phyloP scores from a whole-genome alignment of 2,888 invertebrate genomes.

The Epistrophe grossulariae region DNA sequence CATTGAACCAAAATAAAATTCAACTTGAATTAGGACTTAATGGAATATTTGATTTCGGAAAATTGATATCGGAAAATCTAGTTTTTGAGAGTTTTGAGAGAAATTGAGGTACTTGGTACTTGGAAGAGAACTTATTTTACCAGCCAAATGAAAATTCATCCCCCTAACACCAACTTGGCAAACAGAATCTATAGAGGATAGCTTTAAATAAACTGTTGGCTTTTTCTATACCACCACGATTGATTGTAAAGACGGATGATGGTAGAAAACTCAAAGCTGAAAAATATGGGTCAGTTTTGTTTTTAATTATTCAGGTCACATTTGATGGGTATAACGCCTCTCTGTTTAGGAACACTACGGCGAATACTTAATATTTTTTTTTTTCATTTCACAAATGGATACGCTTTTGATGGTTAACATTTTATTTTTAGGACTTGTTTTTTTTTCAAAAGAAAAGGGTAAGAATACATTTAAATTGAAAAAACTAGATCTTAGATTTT shows the following conservation, averaged over 20 bases:
- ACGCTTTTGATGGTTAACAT: background rate
- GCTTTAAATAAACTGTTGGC: conserved; percentile 29
- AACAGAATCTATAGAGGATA: conserved; percentile 7
- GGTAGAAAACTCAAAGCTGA: background rate
- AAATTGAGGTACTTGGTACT: background rate
- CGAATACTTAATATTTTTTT: conserved; percentile 61
- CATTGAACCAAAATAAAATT: conserved; percentile 73
- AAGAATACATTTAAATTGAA: background rate
- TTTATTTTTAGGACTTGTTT: background rate
- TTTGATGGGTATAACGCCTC: conserved; percentile 78
- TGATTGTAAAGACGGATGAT: conserved; percentile 24
- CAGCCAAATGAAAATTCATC: conserved; percentile 35
- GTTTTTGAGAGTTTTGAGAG: background rate
- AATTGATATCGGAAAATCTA: conserved; percentile 63
- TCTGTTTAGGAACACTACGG: conserved; percentile 40
- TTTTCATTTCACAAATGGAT: conserved; percentile 41
- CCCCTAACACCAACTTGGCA: background rate
- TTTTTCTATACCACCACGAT: conserved; percentile 31
- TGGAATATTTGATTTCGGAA: conserved; percentile 73
- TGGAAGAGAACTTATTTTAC: conserved; percentile 26
- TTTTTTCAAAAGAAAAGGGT: background rate
- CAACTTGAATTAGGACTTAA: conserved; percentile 72
- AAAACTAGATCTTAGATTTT: background rate
- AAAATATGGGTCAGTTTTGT: conserved; percentile 79
- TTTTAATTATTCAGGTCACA: conserved; percentile 81